Evolutionary conservation across 2,888 invertebrate species (phyloP).

Genomic region (Macrophya annulata): DNA sequence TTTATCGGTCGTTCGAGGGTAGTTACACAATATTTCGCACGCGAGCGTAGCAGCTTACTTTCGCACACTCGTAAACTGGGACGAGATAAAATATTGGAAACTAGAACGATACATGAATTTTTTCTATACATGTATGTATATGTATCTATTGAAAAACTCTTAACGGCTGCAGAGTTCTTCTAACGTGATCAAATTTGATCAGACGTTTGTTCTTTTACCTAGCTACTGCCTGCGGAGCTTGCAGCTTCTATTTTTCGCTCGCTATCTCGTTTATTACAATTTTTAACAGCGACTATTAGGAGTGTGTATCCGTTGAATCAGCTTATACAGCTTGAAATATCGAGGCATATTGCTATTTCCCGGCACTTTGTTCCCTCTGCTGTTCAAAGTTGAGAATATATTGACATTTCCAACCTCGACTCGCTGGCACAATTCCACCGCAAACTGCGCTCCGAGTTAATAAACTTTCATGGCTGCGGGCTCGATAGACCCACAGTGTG

Average conservation of each 20-base stretch:
- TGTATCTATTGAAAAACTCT: not conserved
- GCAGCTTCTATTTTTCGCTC: not conserved
- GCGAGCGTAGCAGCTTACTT: slow-evolving; percentile 34
- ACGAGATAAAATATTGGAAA: slow-evolving; percentile 25
- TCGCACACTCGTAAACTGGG: slow-evolving; percentile 11
- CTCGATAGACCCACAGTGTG: slow-evolving; percentile 11
- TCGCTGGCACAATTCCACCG: slow-evolving; percentile 27
- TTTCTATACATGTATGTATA: not conserved
- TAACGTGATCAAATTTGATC: not conserved
- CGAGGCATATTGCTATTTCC: slow-evolving; percentile 43
- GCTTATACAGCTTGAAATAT: slow-evolving; percentile 25
- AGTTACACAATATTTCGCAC: slow-evolving; percentile 49
- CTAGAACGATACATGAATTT: not conserved
- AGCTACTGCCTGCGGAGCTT: not conserved
- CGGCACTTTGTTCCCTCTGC: slow-evolving; percentile 8
- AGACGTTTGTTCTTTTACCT: not conserved
- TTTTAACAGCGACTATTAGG: not conserved
- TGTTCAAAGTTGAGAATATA: slow-evolving; percentile 48
- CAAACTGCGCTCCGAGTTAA: slow-evolving; percentile 18
- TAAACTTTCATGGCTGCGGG: slow-evolving; percentile 48
- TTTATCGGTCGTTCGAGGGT: slow-evolving; percentile 45
- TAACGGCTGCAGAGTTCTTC: not conserved
- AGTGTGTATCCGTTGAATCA: not conserved
- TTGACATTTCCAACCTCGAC: slow-evolving; percentile 48
- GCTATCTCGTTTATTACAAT: not conserved